These are phyloP conservation scores for Corythoichthys intestinalis DNA, from an alignment of 2,113 vertebrate genomes.

Conservation along the genomic window DNA sequence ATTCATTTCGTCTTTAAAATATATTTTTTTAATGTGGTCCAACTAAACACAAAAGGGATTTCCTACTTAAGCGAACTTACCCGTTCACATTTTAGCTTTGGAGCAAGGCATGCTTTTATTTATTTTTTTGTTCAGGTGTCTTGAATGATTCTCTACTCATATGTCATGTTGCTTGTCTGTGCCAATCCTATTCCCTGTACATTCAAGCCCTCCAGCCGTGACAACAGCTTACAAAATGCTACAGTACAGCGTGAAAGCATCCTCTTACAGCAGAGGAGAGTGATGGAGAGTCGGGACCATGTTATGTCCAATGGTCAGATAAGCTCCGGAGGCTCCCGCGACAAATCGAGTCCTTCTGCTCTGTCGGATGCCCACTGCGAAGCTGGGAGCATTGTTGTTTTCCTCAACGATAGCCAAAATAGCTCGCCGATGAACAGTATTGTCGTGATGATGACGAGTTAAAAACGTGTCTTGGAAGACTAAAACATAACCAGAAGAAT, in stretches of 20 bases:
- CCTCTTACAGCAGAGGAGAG: constrained; percentile 27
- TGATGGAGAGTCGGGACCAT: constrained; percentile 29
- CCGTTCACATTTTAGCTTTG: constrained; percentile 5
- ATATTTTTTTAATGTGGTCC: background rate
- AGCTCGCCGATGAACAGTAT: too few species aligned
- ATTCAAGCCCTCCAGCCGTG: constrained; percentile 28
- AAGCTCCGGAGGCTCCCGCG: constrained; percentile 34
- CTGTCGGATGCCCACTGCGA: constrained; percentile 10
- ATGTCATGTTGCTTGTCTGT: constrained; percentile 35
- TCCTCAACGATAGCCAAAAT: too few species aligned
- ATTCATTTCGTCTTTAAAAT: too few species aligned
- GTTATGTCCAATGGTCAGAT: constrained; percentile 42
- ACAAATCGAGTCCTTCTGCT: constrained; percentile 16
- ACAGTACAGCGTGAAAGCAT: constrained; percentile 34
- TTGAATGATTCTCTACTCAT: constrained; percentile 23
- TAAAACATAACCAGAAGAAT: too few species aligned
- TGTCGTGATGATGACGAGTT: too few species aligned
- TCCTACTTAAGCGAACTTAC: background rate
- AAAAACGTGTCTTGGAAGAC: too few species aligned
- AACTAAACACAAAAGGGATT: background rate
- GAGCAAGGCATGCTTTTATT: constrained; percentile 12
- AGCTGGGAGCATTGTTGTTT: background rate
- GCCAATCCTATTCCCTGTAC: constrained; percentile 41
- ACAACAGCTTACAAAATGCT: constrained; percentile 42
- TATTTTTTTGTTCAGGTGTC: constrained; percentile 27